Evolutionary conservation across 2,113 vertebrate genomes (phyloP), one percentile per base, ranked within the genome.

Genomic region (Leptobrachium leishanense): DNA sequence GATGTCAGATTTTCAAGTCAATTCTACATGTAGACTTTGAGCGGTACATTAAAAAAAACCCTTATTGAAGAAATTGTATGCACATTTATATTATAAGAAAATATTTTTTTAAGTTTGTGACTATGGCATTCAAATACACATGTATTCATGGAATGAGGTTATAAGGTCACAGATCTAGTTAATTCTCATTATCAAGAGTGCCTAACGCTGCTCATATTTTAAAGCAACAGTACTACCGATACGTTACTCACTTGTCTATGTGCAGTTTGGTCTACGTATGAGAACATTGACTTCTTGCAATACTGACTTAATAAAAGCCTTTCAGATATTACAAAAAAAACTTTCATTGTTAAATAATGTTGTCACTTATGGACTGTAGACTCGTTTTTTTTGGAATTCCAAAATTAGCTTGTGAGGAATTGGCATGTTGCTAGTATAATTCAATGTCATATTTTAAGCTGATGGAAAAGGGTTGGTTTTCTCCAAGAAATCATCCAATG

Each of bases 1-100:
- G 87, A 89, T 75, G 86, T 91, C 91, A 89, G 89, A 91, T 90
- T 86, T 88, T 89, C 88, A 90, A 92, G 88, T 87, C 85, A 86
- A 84, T 72, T 81, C 74, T 84, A 88, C 85, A 83, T 50, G 83
- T 86, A 85, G 85, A 90, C 84, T 84, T 82, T 85, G 87, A 92
- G 86, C 88, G 90, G 89, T 86, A 89, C 89, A 87, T 89, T 84
- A 90, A 87, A 67, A 88, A 85, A 83, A 75, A 85, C 88, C 82
- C 85, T 85, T 87, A 82, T 75, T 76, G 76, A 84, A 78, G 88
- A 88, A 73, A 81, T 71, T 89, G 87, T 68, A 85, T 81, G 84
- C 83, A 85, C 87, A 87, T 62, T 85, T 87, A 83, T 83, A 82
- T 87, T 82, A 86, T 82, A 83, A 85, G 72, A 64, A 77, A 86